These are phyloP conservation scores for Pteronura brasiliensis DNA, from an alignment of 2,113 vertebrate genomes.

Conservation along the genomic window DNA sequence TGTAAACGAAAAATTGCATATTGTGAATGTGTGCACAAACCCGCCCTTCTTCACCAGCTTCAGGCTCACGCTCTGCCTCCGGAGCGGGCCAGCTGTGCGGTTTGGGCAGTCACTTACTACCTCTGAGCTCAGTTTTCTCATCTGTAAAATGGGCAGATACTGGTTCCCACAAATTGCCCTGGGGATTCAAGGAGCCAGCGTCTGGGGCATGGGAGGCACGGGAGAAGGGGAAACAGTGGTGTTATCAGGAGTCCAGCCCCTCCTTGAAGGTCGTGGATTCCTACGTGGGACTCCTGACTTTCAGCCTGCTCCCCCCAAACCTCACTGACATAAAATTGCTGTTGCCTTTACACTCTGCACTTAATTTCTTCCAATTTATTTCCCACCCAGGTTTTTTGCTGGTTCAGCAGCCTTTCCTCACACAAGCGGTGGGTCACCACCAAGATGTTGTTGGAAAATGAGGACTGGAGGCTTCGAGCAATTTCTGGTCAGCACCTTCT, in stretches of 20 bases:
- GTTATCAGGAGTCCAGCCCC: background rate
- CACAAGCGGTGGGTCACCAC: background rate
- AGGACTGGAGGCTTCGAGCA: background rate
- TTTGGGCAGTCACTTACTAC: background rate
- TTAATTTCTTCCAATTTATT: background rate
- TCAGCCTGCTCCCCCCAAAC: background rate
- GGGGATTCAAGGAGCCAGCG: background rate
- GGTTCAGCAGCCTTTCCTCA: background rate
- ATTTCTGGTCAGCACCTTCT: background rate
- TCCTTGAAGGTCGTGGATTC: background rate
- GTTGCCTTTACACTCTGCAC: background rate
- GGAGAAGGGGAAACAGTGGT: rapidly evolving
- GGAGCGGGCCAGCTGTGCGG: background rate
- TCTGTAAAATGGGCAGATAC: background rate
- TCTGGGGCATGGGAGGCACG: background rate
- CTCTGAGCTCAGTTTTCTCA: background rate
- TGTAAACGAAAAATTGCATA: background rate
- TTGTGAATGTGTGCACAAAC: background rate
- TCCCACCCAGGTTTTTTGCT: background rate
- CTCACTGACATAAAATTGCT: background rate
- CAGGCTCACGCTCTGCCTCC: background rate
- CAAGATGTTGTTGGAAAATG: background rate
- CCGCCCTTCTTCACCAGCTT: background rate
- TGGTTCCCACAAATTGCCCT: rapidly evolving
- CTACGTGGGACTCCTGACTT: rapidly evolving